These are phyloP conservation scores for Philypnodon macrostomus DNA, from an alignment of 2,797 vertebrate species.

Conservation along the genomic window DNA sequence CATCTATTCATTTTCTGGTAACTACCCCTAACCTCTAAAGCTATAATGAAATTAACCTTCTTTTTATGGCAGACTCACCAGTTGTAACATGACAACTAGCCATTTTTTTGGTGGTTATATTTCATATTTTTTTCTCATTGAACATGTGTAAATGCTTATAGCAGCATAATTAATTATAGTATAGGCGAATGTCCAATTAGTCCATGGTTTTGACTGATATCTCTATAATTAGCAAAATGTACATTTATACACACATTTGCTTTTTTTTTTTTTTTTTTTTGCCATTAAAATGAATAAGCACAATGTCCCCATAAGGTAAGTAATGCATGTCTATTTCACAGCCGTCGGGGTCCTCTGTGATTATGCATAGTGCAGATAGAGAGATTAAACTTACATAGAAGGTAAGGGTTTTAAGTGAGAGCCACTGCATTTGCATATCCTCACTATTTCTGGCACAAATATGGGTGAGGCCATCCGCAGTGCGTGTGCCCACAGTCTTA, in stretches of 20 bases:
- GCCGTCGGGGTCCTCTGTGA: conserved; percentile 42
- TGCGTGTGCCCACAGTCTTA: conserved; percentile 69
- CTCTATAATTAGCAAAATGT: too few relatives aligned
- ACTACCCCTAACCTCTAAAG: not conserved
- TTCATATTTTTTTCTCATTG: too few relatives aligned
- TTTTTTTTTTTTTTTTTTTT: too few relatives aligned
- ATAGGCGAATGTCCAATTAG: too few relatives aligned
- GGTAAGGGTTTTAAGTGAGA: conserved; percentile 52
- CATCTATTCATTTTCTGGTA: not conserved
- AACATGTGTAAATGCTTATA: too few relatives aligned
- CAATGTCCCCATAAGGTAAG: not conserved
- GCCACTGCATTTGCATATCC: conserved; percentile 26
- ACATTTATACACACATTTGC: too few relatives aligned
- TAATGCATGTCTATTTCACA: conserved; percentile 2
- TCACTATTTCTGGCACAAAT: conserved; percentile 51
- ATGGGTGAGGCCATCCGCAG: conserved; percentile 66
- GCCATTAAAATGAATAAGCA: too few relatives aligned
- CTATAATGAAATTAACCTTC: not conserved
- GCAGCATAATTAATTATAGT: too few relatives aligned
- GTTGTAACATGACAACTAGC: not conserved
- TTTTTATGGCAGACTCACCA: not conserved
- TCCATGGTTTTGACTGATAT: too few relatives aligned
- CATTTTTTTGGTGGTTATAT: not conserved
- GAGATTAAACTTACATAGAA: conserved; percentile 60
- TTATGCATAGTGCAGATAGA: conserved; percentile 55